Evolutionary conservation across 2,113 vertebrate species (phyloP).

Genomic region (Dicrurus megarhynchus): DNA sequence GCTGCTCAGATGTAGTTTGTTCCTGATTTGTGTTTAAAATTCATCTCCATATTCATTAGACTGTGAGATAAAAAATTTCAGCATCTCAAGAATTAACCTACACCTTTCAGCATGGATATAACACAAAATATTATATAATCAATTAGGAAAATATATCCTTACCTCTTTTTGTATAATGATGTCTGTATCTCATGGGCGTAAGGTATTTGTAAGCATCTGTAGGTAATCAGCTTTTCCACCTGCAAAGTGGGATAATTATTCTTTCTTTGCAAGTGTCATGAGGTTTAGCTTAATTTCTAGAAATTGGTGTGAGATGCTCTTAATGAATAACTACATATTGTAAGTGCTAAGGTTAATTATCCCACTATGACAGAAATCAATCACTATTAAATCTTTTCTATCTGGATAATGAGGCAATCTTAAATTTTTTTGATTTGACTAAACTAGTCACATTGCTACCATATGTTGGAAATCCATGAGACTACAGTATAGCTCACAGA

Average conservation of each 20-base stretch:
- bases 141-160: not conserved
- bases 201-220: not conserved
- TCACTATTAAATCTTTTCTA: constrained; percentile 28
- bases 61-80: not conserved
- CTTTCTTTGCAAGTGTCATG: constrained; percentile 25
- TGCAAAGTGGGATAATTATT: not conserved
- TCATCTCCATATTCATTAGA: not conserved
- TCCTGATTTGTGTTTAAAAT: not conserved
- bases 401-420: constrained; percentile 15
- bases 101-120: not conserved
- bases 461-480: not conserved
- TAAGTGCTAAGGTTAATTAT: constrained; percentile 47
- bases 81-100: not conserved
- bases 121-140: not conserved
- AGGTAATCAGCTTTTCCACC: not conserved
- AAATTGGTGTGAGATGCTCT: not conserved
- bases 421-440: constrained; percentile 17
- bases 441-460: not conserved
- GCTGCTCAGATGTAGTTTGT: not conserved
- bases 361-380: constrained; percentile 38
- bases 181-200: not conserved
- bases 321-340: constrained; percentile 45
- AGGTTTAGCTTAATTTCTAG: constrained; percentile 29
- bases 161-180: not conserved
- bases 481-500: not conserved